Percentiles rank a stretch among this genome's conserved stretches.
Conservation (phyloP, 2,113 vertebrate species). For the Corvus moneduloides region DNA sequence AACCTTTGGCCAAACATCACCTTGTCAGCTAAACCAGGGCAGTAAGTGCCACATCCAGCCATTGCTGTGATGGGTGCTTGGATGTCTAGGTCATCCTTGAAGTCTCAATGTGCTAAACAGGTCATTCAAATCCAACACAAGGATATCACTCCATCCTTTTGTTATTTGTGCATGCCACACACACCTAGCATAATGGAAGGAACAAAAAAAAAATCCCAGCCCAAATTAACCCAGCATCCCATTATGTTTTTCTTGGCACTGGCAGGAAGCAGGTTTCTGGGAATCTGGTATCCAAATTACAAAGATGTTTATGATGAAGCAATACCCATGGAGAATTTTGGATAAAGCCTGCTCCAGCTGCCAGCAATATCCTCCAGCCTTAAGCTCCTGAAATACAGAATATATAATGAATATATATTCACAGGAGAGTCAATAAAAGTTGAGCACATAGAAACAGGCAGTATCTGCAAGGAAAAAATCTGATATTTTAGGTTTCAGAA, state of each 20-base stretch:
- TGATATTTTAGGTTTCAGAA: not conserved
- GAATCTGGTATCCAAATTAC: not conserved
- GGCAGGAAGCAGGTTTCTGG: not conserved
- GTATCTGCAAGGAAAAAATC: not conserved
- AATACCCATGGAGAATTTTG: not conserved
- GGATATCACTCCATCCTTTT: not conserved
- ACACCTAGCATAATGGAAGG: not conserved
- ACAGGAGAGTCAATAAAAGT: not conserved
- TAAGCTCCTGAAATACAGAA: not conserved
- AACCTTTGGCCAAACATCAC: not conserved
- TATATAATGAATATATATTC: not conserved
- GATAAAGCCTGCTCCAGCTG: not conserved
- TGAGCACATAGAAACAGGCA: not conserved
- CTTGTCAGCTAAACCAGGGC: not conserved
- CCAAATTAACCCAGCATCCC: not conserved
- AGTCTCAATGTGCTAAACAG: not conserved
- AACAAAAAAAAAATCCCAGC: not conserved
- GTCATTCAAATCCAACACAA: not conserved
- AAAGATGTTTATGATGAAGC: not conserved
- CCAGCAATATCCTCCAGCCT: not conserved
- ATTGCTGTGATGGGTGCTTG: not conserved
- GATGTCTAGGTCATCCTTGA: not conserved
- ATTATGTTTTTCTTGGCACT: not conserved
- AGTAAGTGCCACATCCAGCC: not conserved
- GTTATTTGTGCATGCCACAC: not conserved